phyloP scores from a whole-genome alignment of 2,797 vertebrate genomes.

The Mycteria americana region DNA sequence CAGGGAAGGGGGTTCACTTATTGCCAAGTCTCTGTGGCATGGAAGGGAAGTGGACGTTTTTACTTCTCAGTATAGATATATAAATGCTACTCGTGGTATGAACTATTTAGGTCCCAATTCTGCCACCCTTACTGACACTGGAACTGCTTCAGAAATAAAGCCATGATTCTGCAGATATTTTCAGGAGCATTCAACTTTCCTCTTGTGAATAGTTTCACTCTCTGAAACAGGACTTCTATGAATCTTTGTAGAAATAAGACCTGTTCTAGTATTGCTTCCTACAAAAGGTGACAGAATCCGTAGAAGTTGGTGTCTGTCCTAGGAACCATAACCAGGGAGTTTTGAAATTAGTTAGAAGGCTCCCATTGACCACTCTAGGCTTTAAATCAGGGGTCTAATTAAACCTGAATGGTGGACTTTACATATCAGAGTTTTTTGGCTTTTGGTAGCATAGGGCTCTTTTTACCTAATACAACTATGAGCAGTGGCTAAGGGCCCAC shows the following conservation, averaged over 20 bases:
- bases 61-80: background rate
- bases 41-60: background rate
- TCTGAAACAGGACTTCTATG: background rate
- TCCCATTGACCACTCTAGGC: background rate
- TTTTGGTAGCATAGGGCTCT: background rate
- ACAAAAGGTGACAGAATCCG: background rate
- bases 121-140: background rate
- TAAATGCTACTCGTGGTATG: background rate
- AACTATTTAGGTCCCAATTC: background rate
- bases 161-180: background rate
- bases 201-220: background rate
- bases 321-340: background rate
- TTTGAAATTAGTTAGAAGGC: background rate
- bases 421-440: background rate
- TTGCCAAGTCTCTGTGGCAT: fast-evolving
- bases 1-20: background rate
- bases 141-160: background rate
- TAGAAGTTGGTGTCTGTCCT: background rate
- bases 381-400: background rate
- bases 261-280: background rate
- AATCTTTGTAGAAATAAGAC: background rate
- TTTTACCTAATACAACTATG: background rate
- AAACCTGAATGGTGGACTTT: background rate
- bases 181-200: background rate
- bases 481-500: background rate